Percentiles rank a stretch among this genome's conserved stretches.
phyloP scores from a whole-genome alignment of 2,888 invertebrate species.

The Chironomus riparius region DNA sequence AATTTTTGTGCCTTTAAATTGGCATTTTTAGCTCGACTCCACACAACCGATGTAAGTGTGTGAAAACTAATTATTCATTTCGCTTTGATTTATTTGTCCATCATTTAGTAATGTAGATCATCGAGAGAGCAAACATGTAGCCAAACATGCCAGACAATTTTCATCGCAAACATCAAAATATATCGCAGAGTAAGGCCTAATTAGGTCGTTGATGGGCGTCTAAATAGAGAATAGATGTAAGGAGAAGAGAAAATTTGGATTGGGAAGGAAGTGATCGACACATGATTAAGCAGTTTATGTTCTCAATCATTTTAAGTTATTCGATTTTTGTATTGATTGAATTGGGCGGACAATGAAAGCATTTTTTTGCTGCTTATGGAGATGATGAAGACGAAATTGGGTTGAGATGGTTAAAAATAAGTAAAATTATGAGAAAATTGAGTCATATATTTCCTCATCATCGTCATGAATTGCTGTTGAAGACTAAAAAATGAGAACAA shows the following conservation, averaged over 20 bases:
- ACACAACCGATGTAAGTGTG: too few relatives aligned
- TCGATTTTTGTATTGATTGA: neutral
- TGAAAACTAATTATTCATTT: too few relatives aligned
- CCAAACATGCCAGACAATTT: neutral
- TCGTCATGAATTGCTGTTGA: neutral
- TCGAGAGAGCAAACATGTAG: neutral
- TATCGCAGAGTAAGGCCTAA: neutral
- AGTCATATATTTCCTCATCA: neutral
- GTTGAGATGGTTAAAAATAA: neutral
- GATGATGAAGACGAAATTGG: neutral
- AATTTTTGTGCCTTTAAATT: too few relatives aligned
- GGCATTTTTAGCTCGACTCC: too few relatives aligned
- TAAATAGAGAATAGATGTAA: neutral
- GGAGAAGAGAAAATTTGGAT: neutral
- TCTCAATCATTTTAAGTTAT: neutral
- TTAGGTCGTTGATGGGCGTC: conserved; percentile 2
- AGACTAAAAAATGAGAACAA: too few relatives aligned
- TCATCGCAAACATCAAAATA: neutral
- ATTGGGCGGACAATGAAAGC: neutral
- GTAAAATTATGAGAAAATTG: neutral
- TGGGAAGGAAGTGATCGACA: conserved; percentile 10
- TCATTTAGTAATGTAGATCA: too few relatives aligned
- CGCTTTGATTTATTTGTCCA: too few relatives aligned
- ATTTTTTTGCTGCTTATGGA: neutral
- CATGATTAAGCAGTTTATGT: conserved; percentile 10